A percentile compares a stretch with the other conserved stretches of the same genome.
phyloP scores from a whole-genome alignment of 2,888 invertebrate genomes.

The Tachina lurida region DNA sequence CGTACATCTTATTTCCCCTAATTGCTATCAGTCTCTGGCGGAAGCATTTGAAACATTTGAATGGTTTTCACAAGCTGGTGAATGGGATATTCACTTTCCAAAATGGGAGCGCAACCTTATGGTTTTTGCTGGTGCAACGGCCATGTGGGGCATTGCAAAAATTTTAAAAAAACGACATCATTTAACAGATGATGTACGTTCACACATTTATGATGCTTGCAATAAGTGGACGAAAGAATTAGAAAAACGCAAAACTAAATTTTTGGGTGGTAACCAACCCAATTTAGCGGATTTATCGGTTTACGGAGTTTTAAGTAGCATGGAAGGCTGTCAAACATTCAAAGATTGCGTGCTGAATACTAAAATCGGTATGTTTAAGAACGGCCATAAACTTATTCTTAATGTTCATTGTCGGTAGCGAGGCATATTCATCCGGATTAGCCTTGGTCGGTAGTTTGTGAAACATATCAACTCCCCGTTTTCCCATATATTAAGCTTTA shows the following conservation, averaged over 20 bases:
- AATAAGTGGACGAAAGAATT: conserved; percentile 90
- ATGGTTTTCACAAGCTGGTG: conserved; percentile 96
- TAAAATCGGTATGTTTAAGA: conserved; percentile 84
- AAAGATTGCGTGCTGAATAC: conserved; percentile 90
- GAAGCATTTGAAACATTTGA: conserved; percentile 96
- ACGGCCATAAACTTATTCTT: too few relatives aligned
- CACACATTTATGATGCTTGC: conserved; percentile 94
- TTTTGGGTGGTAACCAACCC: conserved; percentile 93
- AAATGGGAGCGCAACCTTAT: conserved; percentile 92
- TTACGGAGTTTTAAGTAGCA: conserved; percentile 94
- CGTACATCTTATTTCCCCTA: conserved; percentile 97
- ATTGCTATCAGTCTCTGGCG: conserved; percentile 93
- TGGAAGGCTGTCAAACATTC: conserved; percentile 96
- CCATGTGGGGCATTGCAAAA: conserved; percentile 97
- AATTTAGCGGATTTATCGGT: conserved; percentile 96
- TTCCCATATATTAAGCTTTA: too few relatives aligned
- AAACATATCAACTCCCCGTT: too few relatives aligned
- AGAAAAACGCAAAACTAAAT: conserved; percentile 87
- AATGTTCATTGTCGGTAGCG: too few relatives aligned
- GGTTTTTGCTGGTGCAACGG: conserved; percentile 95
- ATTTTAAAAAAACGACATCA: conserved; percentile 92
- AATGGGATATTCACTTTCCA: conserved; percentile 95
- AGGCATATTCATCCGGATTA: too few relatives aligned
- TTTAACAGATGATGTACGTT: conserved; percentile 93
- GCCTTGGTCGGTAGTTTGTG: too few relatives aligned